These are phyloP conservation scores for Gorsachius goisagi DNA, from an alignment of 2,113 vertebrate genomes.

Conservation along the genomic window DNA sequence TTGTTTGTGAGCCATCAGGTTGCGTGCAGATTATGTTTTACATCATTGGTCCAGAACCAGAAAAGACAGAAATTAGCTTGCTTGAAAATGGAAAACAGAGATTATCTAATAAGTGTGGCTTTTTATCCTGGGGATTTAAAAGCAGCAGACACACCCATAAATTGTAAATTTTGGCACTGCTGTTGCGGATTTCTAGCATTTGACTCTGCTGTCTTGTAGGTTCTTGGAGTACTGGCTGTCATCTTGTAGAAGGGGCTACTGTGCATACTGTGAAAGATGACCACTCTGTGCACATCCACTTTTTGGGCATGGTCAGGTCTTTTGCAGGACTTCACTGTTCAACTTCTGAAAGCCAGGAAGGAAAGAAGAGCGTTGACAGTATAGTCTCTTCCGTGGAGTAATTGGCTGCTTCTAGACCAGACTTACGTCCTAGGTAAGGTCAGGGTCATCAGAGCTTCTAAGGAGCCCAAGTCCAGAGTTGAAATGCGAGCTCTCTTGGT, in stretches of 20 bases:
- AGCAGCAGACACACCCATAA: neutral
- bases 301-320: neutral
- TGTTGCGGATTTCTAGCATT: neutral
- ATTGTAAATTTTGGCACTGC: neutral
- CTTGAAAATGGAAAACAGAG: neutral
- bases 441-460: neutral
- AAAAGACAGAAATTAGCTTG: neutral
- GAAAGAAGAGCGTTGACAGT: neutral
- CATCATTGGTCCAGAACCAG: neutral
- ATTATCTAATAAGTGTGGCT: neutral
- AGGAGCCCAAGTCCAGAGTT: neutral
- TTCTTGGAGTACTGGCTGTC: neutral
- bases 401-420: neutral
- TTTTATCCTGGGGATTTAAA: neutral
- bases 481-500: rapidly evolving
- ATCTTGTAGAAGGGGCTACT: neutral
- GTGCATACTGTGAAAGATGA: neutral
- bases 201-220: neutral
- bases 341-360: neutral
- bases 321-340: neutral
- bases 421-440: neutral
- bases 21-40: neutral
- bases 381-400: neutral
- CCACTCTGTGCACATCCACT: neutral
- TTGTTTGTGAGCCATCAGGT: constrained; percentile 1